Percentiles rank a stretch among this genome's conserved stretches.
These are phyloP conservation scores for Chouioia cunea DNA, from an alignment of 2,888 invertebrate genomes.

Conservation along the genomic window DNA sequence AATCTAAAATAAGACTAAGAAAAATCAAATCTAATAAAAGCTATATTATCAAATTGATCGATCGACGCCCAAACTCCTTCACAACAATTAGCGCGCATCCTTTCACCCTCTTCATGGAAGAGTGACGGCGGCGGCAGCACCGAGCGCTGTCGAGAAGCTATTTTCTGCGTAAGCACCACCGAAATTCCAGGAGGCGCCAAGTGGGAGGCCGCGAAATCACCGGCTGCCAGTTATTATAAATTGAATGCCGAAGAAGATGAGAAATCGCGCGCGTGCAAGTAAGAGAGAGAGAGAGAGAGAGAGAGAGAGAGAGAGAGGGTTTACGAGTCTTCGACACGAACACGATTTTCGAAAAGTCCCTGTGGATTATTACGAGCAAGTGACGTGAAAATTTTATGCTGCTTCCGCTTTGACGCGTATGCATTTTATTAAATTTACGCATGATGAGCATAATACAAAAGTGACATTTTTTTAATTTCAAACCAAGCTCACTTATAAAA, in stretches of 20 bases:
- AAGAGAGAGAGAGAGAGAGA: slow-evolving; percentile 53
- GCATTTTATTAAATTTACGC: too few species aligned
- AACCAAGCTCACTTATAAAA: too few species aligned
- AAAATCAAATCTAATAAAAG: too few species aligned
- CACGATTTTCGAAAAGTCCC: too few species aligned
- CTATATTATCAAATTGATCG: slow-evolving; percentile 46
- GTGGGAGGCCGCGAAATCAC: slow-evolving; percentile 51
- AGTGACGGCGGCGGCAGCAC: not conserved
- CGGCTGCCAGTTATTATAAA: slow-evolving; percentile 59
- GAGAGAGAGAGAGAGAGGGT: slow-evolving; percentile 52
- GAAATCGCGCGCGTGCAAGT: slow-evolving; percentile 50
- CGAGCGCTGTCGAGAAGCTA: slow-evolving; percentile 52
- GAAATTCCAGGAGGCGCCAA: slow-evolving; percentile 49
- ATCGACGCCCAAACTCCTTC: not conserved
- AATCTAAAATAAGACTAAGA: too few species aligned
- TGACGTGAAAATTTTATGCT: too few species aligned
- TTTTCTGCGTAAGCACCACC: slow-evolving; percentile 61
- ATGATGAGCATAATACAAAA: too few species aligned
- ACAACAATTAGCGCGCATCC: slow-evolving; percentile 30
- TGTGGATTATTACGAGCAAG: too few species aligned
- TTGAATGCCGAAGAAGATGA: slow-evolving; percentile 59
- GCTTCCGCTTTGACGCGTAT: too few species aligned
- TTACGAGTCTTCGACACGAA: slow-evolving; percentile 51
- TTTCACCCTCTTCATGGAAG: not conserved
- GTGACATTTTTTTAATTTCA: too few species aligned